Percentiles rank a stretch among this genome's conserved stretches.
These are phyloP conservation scores for Hippopotamyrus pictus DNA, from an alignment of 2,797 vertebrate genomes.

Conservation along the genomic window DNA sequence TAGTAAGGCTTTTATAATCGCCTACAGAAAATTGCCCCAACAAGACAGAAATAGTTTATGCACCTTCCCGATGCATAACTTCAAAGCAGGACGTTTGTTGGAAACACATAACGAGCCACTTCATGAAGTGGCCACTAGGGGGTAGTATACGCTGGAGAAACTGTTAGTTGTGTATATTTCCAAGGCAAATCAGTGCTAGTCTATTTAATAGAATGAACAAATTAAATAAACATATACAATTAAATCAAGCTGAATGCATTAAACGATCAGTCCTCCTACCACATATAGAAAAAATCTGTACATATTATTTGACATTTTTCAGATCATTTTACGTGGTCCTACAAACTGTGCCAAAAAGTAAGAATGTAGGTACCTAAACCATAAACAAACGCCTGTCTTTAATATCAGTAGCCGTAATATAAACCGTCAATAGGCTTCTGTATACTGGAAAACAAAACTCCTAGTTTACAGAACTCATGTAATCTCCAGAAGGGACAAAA, in stretches of 20 bases:
- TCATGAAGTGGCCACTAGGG: background rate
- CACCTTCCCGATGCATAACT: background rate
- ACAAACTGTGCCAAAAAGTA: background rate
- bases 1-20: background rate
- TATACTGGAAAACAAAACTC: background rate
- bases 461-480: background rate
- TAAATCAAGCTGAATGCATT: background rate
- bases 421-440: background rate
- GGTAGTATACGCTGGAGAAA: background rate
- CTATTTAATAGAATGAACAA: too few species aligned
- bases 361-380: background rate
- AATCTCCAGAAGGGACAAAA: background rate
- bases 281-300: background rate
- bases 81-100: background rate
- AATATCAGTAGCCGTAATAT: background rate
- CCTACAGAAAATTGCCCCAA: background rate
- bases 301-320: background rate
- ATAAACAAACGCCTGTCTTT: background rate
- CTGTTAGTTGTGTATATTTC: background rate
- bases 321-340: background rate
- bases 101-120: background rate
- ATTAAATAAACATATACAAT: background rate
- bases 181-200: background rate
- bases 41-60: background rate
- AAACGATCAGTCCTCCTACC: background rate